Evolutionary conservation across 2,113 vertebrate genomes (phyloP), one percentile per base, ranked within the genome.

Genomic region (Mastomys coucha): DNA sequence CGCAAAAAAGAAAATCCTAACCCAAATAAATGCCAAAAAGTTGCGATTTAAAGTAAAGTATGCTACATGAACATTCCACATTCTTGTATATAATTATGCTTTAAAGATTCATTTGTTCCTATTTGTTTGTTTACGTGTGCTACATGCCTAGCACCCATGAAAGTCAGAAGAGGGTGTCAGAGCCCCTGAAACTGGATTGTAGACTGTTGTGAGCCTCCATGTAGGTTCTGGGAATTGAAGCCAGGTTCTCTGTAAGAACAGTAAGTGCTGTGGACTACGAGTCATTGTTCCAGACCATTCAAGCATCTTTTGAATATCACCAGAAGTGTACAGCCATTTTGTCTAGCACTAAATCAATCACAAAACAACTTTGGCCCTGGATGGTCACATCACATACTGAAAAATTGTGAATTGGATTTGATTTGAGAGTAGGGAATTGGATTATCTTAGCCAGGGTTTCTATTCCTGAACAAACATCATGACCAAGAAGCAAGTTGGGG

Each of bases 241-340:
- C 56, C 24, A 84, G 36, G 81, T 42, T 39, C 56, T 42, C 58
- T 84, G 81, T 3, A 42, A 63, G n/a, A 63, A 4, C n/a, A 42
- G 36, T 39, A 39, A 60, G 36, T 42, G 7, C 80, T 60, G 20
- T 82, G 36, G 26, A 39, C 53, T 60, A n/a, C 26, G 1, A 60
- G 22, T 19, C 56, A 63, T 63, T 84, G 56, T 24, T 63, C 7
- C 3, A 28, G 58, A 11, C 58, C 24, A 31, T 85, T 33, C 42
- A 84, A 14, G 88, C 69, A 51, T 89, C n/a, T 86, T 94, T 96
- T 89, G 60, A 67, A 24, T 73, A 49, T 49, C 39, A 73, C 51
- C 60, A 73, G 89, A 87, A 56, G 85, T 16, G 58, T 91, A 33
- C 73, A 60, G n/a, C 93, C 81, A 56, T 95, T 94, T 75, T 81